Percentiles rank a stretch among this genome's conserved stretches.
Conservation (phyloP, 1,140 invertebrate species). For the Bombus waltoni region DNA sequence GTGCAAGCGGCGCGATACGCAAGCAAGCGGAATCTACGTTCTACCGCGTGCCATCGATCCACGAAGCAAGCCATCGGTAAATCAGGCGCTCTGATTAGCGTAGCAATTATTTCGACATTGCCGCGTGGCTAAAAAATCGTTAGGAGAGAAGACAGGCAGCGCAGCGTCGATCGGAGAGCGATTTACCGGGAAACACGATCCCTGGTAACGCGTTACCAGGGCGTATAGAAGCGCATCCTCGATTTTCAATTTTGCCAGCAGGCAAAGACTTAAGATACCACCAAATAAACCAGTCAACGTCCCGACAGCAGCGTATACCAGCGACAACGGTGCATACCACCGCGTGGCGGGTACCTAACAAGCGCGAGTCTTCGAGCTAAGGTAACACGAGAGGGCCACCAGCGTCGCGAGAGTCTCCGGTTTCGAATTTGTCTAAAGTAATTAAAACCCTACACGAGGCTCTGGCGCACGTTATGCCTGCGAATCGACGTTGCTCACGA, state of each 20-base stretch:
- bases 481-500: slow-evolving; percentile 46
- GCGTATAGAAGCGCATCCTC: slow-evolving; percentile 26
- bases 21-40: no score
- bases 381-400: slow-evolving; percentile 72
- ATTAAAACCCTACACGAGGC: slow-evolving; percentile 61
- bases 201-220: slow-evolving; percentile 20
- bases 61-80: no score
- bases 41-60: no score
- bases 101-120: neutral
- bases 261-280: slow-evolving; percentile 49
- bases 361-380: slow-evolving; percentile 58
- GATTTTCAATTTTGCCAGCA: slow-evolving; percentile 50
- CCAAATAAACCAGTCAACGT: slow-evolving; percentile 57
- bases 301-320: slow-evolving; percentile 51
- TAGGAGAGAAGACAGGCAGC: neutral
- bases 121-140: neutral
- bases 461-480: slow-evolving; percentile 43
- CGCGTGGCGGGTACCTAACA: slow-evolving; percentile 51
- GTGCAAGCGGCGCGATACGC: neutral
- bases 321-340: slow-evolving; percentile 25
- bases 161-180: slow-evolving; percentile 1
- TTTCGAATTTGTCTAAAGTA: slow-evolving; percentile 71
- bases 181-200: slow-evolving; percentile 13
- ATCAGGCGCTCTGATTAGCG: neutral
- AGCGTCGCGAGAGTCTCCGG: slow-evolving; percentile 63